phyloP scores from a whole-genome alignment of 64 coral and sea anemone genomes.

The Montipora foliosa region DNA sequence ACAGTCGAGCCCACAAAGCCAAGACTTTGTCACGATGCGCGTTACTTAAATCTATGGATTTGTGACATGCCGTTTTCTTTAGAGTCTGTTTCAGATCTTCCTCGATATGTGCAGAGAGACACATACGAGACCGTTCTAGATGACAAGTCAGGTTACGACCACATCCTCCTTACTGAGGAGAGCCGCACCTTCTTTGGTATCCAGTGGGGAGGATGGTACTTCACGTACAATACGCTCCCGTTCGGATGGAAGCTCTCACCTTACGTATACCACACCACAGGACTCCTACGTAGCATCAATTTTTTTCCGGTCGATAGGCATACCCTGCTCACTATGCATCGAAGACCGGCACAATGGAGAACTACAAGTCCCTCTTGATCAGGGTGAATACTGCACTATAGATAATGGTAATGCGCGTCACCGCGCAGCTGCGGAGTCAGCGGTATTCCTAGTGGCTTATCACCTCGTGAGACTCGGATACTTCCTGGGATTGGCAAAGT shows the following conservation, averaged over 20 bases:
- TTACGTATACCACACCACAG: slow-evolving; percentile 54
- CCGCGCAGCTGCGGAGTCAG: slow-evolving; percentile 49
- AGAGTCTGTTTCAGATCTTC: neutral
- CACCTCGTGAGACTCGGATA: slow-evolving; percentile 20
- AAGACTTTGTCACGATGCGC: slow-evolving; percentile 27
- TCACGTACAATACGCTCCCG: slow-evolving; percentile 51
- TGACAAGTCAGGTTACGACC: slow-evolving; percentile 61
- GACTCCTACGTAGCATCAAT: slow-evolving; percentile 28
- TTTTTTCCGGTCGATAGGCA: slow-evolving; percentile 44
- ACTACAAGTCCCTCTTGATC: slow-evolving; percentile 25
- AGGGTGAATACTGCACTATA: slow-evolving; percentile 17
- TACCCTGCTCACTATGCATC: slow-evolving; percentile 67
- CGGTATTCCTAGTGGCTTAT: slow-evolving; percentile 28
- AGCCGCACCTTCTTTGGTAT: slow-evolving; percentile 59
- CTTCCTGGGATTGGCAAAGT: neutral
- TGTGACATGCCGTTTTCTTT: slow-evolving; percentile 24
- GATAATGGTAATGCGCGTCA: slow-evolving; percentile 25
- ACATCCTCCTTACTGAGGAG: slow-evolving; percentile 10
- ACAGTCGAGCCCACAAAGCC: slow-evolving; percentile 52
- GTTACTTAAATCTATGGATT: slow-evolving; percentile 56
- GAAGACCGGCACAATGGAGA: slow-evolving; percentile 57
- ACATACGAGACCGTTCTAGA: slow-evolving; percentile 2
- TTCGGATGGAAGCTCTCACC: slow-evolving; percentile 72
- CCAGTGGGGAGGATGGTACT: slow-evolving; percentile 69
- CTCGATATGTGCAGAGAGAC: slow-evolving; percentile 26